These are phyloP conservation scores for Himalopsyche kuldschensis DNA, from an alignment of 2,888 invertebrate genomes.

Conservation along the genomic window DNA sequence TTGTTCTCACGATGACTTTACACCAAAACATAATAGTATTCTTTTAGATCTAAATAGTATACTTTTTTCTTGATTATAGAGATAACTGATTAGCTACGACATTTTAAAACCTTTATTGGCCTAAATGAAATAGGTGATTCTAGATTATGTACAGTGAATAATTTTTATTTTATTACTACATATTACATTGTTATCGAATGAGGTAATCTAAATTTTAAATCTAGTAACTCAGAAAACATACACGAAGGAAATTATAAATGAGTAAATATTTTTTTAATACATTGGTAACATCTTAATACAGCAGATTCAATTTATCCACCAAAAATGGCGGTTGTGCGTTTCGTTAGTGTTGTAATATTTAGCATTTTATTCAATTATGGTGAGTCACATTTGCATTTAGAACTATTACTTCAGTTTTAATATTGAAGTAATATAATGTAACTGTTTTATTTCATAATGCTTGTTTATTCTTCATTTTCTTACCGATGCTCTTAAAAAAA, in stretches of 20 bases:
- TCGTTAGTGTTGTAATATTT: constrained; percentile 27
- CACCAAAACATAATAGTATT: too few species aligned
- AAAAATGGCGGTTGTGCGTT: constrained; percentile 28
- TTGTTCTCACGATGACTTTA: too few species aligned
- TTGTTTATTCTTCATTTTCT: background rate
- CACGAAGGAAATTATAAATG: too few species aligned
- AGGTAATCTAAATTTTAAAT: too few species aligned
- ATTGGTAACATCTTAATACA: background rate
- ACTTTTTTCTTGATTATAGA: too few species aligned
- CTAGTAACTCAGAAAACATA: background rate
- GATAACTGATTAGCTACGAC: too few species aligned
- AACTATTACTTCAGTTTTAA: background rate
- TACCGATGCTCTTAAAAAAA: background rate
- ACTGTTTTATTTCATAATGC: background rate
- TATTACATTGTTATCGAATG: too few species aligned
- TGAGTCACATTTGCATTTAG: constrained; percentile 10
- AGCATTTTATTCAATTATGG: constrained; percentile 27
- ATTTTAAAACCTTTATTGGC: too few species aligned
- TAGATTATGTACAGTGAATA: too few species aligned
- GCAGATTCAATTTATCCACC: background rate
- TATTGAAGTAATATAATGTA: background rate
- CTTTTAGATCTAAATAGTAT: too few species aligned
- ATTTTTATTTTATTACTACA: too few species aligned
- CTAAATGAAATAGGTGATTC: too few species aligned
- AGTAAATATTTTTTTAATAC: background rate